A percentile compares a stretch with the other conserved stretches of the same genome.
These are phyloP conservation scores for Myiotriccus ornatus DNA, from an alignment of 2,797 vertebrate genomes.

Conservation along the genomic window DNA sequence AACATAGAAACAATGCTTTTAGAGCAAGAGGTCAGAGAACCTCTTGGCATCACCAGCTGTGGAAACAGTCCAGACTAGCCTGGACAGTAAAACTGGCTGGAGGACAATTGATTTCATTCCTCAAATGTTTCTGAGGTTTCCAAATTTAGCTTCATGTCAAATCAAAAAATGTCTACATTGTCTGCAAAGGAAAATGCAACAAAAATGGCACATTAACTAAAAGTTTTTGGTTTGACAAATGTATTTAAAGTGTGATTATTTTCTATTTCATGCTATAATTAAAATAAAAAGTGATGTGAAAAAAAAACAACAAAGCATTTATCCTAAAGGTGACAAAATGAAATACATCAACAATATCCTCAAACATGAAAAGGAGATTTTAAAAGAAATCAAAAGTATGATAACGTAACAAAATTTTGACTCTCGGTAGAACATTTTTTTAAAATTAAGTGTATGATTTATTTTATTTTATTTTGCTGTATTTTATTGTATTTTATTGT, in stretches of 20 bases:
- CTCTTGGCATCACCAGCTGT: background rate
- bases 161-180: background rate
- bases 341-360: background rate
- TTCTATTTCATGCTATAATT: background rate
- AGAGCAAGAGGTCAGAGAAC: background rate
- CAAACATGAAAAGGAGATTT: background rate
- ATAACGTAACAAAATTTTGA: background rate
- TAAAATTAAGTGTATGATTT: background rate
- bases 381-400: background rate
- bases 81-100: background rate
- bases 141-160: background rate
- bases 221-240: background rate
- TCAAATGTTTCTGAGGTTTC: background rate
- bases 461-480: background rate
- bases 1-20: background rate
- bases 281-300: background rate
- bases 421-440: background rate
- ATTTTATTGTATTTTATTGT: background rate
- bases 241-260: background rate
- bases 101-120: background rate
- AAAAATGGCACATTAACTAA: background rate
- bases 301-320: background rate
- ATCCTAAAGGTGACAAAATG: background rate
- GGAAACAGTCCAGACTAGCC: background rate
- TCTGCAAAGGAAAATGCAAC: background rate